Conservation (phyloP, 2,888 invertebrate species). For the Encarsia formosa region DNA sequence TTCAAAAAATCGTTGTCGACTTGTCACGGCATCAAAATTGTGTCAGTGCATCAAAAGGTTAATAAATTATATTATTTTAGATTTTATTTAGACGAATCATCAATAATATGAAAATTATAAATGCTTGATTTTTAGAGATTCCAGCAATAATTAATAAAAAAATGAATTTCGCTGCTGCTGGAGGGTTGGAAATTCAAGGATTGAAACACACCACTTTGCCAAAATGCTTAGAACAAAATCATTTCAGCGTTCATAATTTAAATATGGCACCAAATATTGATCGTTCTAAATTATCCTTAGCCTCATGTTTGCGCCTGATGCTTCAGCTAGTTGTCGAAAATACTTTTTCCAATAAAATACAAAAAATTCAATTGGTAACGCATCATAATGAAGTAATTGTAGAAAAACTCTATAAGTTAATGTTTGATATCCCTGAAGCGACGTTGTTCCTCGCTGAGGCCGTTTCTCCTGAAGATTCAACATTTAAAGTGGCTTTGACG, state of each 20-base stretch:
- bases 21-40: constrained; percentile 43
- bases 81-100: not conserved
- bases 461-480: constrained; percentile 1
- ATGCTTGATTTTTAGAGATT: constrained; percentile 8
- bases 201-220: constrained; percentile 46
- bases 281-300: not conserved
- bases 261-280: constrained; percentile 3
- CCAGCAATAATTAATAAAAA: constrained; percentile 33
- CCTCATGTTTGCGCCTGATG: constrained; percentile 9
- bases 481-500: constrained; percentile 12
- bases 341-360: constrained; percentile 13
- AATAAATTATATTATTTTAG: no score
- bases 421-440: constrained; percentile 13
- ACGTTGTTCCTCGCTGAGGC: not conserved
- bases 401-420: not conserved
- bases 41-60: constrained; percentile 5
- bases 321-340: constrained; percentile 20
- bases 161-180: constrained; percentile 50
- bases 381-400: not conserved
- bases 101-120: not conserved
- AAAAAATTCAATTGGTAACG: constrained; percentile 10
- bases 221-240: constrained; percentile 5
- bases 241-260: not conserved
- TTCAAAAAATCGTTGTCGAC: constrained; percentile 57
- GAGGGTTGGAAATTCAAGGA: constrained; percentile 59